Evolutionary conservation across 2,113 vertebrate genomes (phyloP), one percentile per base, ranked within the genome.

Genomic region (Labeo rohita): DNA sequence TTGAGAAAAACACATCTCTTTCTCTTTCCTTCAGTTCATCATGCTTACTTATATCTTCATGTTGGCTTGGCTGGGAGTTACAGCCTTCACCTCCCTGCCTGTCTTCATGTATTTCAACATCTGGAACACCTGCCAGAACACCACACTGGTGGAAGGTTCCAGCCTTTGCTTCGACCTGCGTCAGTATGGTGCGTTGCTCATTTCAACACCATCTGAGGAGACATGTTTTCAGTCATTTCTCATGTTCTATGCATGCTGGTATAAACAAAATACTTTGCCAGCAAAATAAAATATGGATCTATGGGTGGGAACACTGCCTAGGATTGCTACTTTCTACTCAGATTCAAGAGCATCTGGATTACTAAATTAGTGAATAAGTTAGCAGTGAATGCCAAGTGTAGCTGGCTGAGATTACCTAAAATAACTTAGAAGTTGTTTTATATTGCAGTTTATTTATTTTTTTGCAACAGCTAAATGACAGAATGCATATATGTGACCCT

Each of bases 11-110:
- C 59, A 9, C 47, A 10, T 76, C n/a, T 77, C n/a, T 84, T 28
- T 80, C 61, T 66, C 2, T 85, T 23, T 73, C 49, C 45, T 18
- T 47, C 91, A 99, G 98, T 99, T 99, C 91, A 98, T 99, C 92
- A 97, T 99, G 98, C 94, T 99, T 96, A 99, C 98, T 11, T 99
- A 99, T 91, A 94, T 99, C 92, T 99, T 99, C 94, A 98, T 99
- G 98, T 91, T 99, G 95, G 98, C 98, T 91, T 99, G 98, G 98
- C 95, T 99, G 50, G 98, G 98, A 0, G 97, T 99, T 84, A 98
- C 98, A 0, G 98, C 97, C 12, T 99, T 99, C 89, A 99, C 97
- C 86, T 97, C 98, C 63, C 94, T 99, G 86, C 98, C 98, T 0
- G 98, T 99, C 92, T 99, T 98, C 89, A 98, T 99, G 95, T 99